Conservation (phyloP, 2,888 invertebrate genomes). For the Ochropacha duplaris region DNA sequence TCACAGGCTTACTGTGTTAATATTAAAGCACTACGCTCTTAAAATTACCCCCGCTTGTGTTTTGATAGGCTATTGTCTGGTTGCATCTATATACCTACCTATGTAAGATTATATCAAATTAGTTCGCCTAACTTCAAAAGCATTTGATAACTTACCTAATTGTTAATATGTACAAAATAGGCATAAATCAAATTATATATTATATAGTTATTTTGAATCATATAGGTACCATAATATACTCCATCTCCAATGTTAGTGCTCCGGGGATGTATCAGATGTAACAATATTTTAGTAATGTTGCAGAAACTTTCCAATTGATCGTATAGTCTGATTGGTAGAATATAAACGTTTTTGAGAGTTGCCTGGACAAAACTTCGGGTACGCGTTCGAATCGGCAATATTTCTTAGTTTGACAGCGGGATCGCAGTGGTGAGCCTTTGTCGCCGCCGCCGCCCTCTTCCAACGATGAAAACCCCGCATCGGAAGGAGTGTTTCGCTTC, state of each 20-base stretch:
- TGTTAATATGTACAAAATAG: too few species aligned
- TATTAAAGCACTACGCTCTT: constrained; percentile 48
- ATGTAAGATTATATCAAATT: neutral
- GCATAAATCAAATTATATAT: too few species aligned
- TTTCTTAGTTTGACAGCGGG: constrained; percentile 75
- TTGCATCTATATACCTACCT: too few species aligned
- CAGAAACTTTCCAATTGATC: constrained; percentile 8
- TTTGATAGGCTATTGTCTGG: constrained; percentile 24
- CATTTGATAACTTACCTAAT: too few species aligned
- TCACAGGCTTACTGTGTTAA: constrained; percentile 55
- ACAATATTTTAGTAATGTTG: constrained; percentile 7
- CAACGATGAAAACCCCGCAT: constrained; percentile 68
- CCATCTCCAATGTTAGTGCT: too few species aligned
- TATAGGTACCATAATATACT: too few species aligned
- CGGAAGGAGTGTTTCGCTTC: constrained; percentile 62
- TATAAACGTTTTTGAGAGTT: constrained; percentile 47
- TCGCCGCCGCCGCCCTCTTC: constrained; percentile 47
- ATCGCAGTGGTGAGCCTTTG: constrained; percentile 50
- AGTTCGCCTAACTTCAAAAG: too few species aligned
- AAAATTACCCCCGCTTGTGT: constrained; percentile 46
- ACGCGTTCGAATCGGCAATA: constrained; percentile 57
- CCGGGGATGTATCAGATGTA: neutral
- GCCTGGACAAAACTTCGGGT: constrained; percentile 43
- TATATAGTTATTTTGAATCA: too few species aligned
- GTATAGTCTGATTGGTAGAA: constrained; percentile 22